Conservation (phyloP, 1,140 invertebrate genomes). For the Intoshia linei region DNA sequence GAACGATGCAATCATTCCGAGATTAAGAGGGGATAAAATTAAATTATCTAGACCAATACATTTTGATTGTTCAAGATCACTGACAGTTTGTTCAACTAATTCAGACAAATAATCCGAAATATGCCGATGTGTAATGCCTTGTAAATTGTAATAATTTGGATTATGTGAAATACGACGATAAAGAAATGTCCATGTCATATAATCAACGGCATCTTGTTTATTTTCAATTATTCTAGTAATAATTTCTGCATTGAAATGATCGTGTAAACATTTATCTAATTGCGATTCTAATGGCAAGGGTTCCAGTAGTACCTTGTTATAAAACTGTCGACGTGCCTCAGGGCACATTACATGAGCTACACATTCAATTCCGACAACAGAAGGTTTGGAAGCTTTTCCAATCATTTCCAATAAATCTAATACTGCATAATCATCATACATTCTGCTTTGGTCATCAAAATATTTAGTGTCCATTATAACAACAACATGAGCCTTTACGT, state of each 20-base stretch:
- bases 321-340: neutral
- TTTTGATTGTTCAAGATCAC: conserved; percentile 76
- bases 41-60: conserved; percentile 41
- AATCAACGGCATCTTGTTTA: conserved; percentile 96
- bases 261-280: conserved; percentile 72
- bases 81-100: conserved; percentile 69
- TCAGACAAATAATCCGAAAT: conserved; percentile 91
- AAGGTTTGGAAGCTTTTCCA: conserved; percentile 38
- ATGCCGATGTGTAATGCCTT: conserved; percentile 73
- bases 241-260: conserved; percentile 97
- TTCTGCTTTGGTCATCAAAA: conserved; percentile 59
- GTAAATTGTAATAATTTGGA: conserved; percentile 93
- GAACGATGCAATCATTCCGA: conserved; percentile 98
- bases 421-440: conserved; percentile 75
- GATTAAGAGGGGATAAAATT: conserved; percentile 65
- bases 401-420: conserved; percentile 92
- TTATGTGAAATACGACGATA: conserved; percentile 85
- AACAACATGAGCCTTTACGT: conserved; percentile 53
- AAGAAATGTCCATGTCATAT: conserved; percentile 92
- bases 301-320: neutral
- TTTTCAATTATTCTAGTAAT: conserved; percentile 98
- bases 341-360: neutral
- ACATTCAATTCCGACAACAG: neutral
- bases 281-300: conserved; percentile 32
- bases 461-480: conserved; percentile 85